Evolutionary conservation across 1,140 invertebrate species (phyloP), one percentile per base, ranked within the genome.

Genomic region (Globodera ellingtonae): DNA sequence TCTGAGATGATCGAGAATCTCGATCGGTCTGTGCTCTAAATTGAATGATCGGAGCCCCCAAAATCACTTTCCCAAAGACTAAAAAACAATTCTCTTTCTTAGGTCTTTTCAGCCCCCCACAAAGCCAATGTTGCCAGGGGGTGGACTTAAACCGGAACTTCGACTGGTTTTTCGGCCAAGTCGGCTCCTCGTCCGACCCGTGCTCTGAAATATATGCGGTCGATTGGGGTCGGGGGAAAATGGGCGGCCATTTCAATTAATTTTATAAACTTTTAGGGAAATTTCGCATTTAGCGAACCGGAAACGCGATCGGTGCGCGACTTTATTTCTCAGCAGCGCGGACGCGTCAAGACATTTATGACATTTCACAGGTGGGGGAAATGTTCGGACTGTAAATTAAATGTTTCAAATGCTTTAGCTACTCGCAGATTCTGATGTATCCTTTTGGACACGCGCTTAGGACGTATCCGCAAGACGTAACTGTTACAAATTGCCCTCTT

Each of bases 371-470:
- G 75, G 75, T 76, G 50, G 21, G 59, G 3, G 1, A 77, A 78
- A 18, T 72, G 1, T 15, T 72, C 46, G 46, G 6, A 18, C 69
- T 50, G 4, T 78, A 1, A 18, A 24, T 8, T 77, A 35, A 24
- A 50, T 52, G 9, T 48, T 77, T 77, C 21, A 21, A 8, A 44
- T 15, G 10, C 15, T 76, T 67, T 44, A 77, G 82, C 46, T 88
- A 88, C 70, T 89, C 88, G 4, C 87, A 89, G 74, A 89, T 89
- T 78, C 74, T 89, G 56, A 89, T 89, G 88, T 89, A 89, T 80
- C 89, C 87, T 35, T 89, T 89, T 78, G 87, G 87, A 5, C 87
- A 89, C 81, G 82, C 88, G 70, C 71, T 86, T n/a, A 48, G 86
- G 18, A 89, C 88, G 9, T 89, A 89, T 80, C 85, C 87, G 21